Percentiles rank a stretch among this genome's conserved stretches.
Evolutionary conservation across 2,113 vertebrate species (phyloP).

Genomic region (Hemiscyllium ocellatum): DNA sequence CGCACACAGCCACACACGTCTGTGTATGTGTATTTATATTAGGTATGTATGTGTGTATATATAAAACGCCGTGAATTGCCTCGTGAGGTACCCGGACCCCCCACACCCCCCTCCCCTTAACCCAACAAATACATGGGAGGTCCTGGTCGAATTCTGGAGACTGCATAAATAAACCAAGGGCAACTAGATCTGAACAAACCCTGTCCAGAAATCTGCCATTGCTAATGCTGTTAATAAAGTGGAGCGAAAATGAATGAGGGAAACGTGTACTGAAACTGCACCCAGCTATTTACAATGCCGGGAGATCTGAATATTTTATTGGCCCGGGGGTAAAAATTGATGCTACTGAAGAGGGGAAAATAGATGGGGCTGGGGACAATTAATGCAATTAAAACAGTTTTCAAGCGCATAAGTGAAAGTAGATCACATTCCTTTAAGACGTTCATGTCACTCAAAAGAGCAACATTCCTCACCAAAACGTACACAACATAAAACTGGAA

Average conservation of each 20-base stretch:
- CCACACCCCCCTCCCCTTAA: conserved; percentile 46
- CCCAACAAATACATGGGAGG: conserved; percentile 80
- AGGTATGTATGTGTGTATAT: conserved; percentile 43
- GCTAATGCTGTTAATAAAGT: conserved; percentile 57
- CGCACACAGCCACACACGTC: conserved; percentile 23
- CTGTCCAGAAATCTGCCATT: conserved; percentile 69
- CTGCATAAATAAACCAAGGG: conserved; percentile 68
- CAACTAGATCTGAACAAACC: conserved; percentile 45
- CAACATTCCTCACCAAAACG: neutral
- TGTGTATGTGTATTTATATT: conserved; percentile 36
- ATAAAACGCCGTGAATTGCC: conserved; percentile 71
- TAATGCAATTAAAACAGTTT: neutral
- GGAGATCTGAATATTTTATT: conserved; percentile 11
- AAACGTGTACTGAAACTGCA: conserved; percentile 7
- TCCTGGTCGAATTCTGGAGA: conserved; percentile 64
- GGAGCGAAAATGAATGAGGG: conserved; percentile 3
- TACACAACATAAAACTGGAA: neutral
- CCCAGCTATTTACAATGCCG: neutral
- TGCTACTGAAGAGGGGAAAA: neutral
- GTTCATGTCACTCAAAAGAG: neutral
- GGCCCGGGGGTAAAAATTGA: neutral
- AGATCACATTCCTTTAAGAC: neutral
- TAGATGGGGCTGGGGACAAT: neutral
- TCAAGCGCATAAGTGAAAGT: neutral
- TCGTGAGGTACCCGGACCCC: conserved; percentile 61